Conservation (phyloP, 1,140 invertebrate species). For the Cyrtorhinus lividipennis region DNA sequence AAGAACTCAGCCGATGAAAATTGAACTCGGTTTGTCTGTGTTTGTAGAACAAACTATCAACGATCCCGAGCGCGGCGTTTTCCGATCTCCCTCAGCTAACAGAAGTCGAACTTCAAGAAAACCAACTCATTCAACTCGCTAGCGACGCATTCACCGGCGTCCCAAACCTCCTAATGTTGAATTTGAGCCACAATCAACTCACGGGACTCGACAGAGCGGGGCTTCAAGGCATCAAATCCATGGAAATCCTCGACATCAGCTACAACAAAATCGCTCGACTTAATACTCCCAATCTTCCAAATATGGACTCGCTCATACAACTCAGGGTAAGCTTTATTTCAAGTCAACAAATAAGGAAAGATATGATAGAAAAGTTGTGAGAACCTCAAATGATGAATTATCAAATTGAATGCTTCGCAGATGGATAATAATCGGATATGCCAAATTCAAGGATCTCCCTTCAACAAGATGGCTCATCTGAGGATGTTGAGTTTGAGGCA, state of each 20-base stretch:
- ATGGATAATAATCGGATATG: conserved; percentile 34
- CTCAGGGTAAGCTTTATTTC: conserved; percentile 49
- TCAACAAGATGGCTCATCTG: conserved; percentile 64
- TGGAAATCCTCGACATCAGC: conserved; percentile 68
- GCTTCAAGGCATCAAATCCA: conserved; percentile 47
- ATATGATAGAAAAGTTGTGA: too few species aligned
- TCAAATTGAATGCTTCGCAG: too few species aligned
- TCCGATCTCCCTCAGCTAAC: conserved; percentile 57
- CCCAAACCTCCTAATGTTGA: conserved; percentile 61
- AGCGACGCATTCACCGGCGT: conserved; percentile 60
- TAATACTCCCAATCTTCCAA: conserved; percentile 41
- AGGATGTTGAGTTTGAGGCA: conserved; percentile 61
- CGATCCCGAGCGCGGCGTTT: conserved; percentile 54
- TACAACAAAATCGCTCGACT: conserved; percentile 58
- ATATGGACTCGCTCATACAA: conserved; percentile 71
- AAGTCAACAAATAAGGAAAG: too few species aligned
- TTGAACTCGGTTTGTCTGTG: too few species aligned
- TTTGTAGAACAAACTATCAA: conserved; percentile 28
- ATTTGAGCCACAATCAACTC: conserved; percentile 64
- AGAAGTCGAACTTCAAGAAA: conserved; percentile 58
- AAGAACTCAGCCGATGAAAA: too few species aligned
- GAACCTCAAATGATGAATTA: too few species aligned
- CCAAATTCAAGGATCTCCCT: conserved; percentile 44
- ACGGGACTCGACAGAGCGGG: conserved; percentile 53
- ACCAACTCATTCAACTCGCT: conserved; percentile 52